Percentiles rank a stretch among this genome's conserved stretches.
phyloP scores from a whole-genome alignment of 1,140 invertebrate genomes.

The Zaprionus gabonicus region DNA sequence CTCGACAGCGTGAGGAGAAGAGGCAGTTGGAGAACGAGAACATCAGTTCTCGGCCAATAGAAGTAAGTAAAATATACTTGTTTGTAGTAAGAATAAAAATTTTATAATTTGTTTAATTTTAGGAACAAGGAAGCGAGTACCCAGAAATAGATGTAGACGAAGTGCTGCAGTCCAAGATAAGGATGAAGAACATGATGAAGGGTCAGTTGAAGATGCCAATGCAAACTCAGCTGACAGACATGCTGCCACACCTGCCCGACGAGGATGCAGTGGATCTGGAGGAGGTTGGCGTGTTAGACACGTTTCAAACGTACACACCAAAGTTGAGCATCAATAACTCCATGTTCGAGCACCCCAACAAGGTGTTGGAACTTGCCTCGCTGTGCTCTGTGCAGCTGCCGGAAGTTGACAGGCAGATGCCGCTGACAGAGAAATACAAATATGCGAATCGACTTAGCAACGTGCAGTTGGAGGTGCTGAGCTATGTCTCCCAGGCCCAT shows the following conservation, averaged over 20 bases:
- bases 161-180: not conserved
- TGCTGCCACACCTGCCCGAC: constrained; percentile 6
- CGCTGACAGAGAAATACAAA: constrained; percentile 93
- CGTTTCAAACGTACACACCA: not conserved
- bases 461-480: constrained; percentile 97
- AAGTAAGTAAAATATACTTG: no score
- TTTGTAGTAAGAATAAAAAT: no score
- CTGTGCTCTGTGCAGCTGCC: constrained; percentile 97
- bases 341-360: constrained; percentile 92
- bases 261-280: constrained; percentile 19
- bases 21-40: not conserved
- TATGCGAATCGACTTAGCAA: constrained; percentile 94
- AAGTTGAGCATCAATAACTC: not conserved
- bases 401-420: constrained; percentile 95
- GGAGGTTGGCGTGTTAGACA: constrained; percentile 8
- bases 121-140: not conserved
- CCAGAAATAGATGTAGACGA: not conserved
- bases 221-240: not conserved
- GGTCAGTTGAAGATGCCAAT: not conserved
- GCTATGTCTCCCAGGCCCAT: constrained; percentile 98
- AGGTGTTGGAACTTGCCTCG: constrained; percentile 98
- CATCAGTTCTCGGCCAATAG: not conserved
- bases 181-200: not conserved
- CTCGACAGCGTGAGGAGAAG: not conserved
- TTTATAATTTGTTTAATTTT: no score